Percentiles rank a stretch among this genome's conserved stretches.
These are phyloP conservation scores for Poeciliopsis gracilis DNA, from an alignment of 2,797 vertebrate genomes.

Conservation along the genomic window DNA sequence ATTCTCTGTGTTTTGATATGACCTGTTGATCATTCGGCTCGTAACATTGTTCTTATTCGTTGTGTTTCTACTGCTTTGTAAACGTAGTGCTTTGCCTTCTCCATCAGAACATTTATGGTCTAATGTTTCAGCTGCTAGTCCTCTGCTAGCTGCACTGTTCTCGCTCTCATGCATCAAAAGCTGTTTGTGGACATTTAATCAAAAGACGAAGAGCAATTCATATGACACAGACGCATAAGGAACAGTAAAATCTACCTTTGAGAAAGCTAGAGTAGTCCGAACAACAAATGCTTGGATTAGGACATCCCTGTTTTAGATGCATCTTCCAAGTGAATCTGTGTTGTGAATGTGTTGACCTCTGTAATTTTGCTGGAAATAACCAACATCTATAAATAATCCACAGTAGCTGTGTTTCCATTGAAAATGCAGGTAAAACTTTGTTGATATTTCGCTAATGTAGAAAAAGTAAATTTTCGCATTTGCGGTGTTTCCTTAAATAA, in stretches of 20 bases:
- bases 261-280: not conserved
- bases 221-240: not conserved
- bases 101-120: not conserved
- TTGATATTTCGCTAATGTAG: too few relatives aligned
- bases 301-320: not conserved
- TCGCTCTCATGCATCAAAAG: not conserved
- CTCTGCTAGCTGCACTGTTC: not conserved
- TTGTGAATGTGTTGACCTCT: not conserved
- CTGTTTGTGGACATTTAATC: not conserved
- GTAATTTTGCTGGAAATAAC: not conserved
- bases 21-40: not conserved
- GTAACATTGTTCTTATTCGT: not conserved
- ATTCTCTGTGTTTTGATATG: not conserved
- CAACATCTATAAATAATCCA: slow-evolving; percentile 26
- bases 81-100: not conserved
- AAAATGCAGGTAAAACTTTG: too few relatives aligned
- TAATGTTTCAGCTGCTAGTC: not conserved
- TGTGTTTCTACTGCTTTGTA: not conserved
- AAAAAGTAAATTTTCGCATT: too few relatives aligned
- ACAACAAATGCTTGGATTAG: not conserved
- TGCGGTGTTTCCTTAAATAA: too few relatives aligned
- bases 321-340: too few relatives aligned
- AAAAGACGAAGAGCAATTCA: not conserved
- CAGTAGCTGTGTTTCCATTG: too few relatives aligned
- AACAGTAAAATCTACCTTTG: not conserved